These are phyloP conservation scores for Azemiops feae DNA, from an alignment of 2,113 vertebrate species.

Conservation along the genomic window DNA sequence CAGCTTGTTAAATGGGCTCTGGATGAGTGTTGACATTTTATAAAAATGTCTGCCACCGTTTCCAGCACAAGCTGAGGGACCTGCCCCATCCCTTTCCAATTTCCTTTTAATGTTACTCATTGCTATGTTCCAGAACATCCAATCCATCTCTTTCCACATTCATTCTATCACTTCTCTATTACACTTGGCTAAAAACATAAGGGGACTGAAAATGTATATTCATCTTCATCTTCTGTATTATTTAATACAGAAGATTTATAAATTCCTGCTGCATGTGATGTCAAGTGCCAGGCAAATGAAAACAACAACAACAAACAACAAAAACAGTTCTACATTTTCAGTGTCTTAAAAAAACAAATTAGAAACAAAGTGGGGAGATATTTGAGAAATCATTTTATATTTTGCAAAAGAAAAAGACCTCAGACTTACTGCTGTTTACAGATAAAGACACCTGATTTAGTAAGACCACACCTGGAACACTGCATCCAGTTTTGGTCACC, in stretches of 20 bases:
- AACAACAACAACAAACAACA: not conserved
- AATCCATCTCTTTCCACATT: constrained; percentile 12
- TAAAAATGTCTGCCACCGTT: constrained; percentile 20
- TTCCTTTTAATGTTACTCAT: constrained; percentile 20
- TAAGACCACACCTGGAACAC: not conserved
- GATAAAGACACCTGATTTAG: not conserved
- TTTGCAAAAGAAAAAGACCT: not conserved
- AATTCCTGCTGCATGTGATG: not conserved
- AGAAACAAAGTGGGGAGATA: not conserved
- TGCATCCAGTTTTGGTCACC: not conserved
- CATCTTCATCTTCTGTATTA: not conserved
- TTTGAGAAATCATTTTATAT: not conserved
- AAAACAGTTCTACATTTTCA: not conserved
- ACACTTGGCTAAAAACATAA: not conserved
- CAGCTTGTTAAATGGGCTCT: constrained; percentile 30
- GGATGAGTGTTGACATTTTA: not conserved
- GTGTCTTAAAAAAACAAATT: not conserved
- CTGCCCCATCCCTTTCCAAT: constrained; percentile 5
- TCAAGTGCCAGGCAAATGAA: not conserved
- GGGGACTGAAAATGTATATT: not conserved
- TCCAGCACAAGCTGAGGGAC: not conserved
- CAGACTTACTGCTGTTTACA: not conserved
- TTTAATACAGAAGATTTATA: not conserved
- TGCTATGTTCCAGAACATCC: not conserved
- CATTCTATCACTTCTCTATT: constrained; percentile 8